Evolutionary conservation across 1,140 invertebrate species (phyloP), one percentile per base, ranked within the genome.

Genomic region (Phenacoccus solenopsis): DNA sequence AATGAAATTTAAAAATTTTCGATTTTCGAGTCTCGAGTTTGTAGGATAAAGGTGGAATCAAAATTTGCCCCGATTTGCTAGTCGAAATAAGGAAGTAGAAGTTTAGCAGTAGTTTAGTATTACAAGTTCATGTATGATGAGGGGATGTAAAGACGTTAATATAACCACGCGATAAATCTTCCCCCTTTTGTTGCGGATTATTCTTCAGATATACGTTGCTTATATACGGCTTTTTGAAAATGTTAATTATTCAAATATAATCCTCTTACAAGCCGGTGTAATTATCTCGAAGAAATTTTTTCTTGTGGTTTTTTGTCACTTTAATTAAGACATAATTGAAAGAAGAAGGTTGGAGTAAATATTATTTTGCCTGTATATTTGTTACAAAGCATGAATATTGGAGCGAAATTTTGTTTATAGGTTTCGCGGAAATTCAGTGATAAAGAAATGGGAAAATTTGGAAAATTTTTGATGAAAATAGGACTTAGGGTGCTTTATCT

Each of bases 221-320:
- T 64, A 64, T 64, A 64, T 27, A 64, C 22, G 9, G 25, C 59
- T 22, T 64, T 27, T 64, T 27, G 59, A 64, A 64, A 64, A 20
- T 64, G 25, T 64, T 64, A 24, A 64, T 64, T 64, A 64, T 64
- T 64, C 59, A 64, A 64, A 64, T 64, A 24, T 64, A 64, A 64
- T 64, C 59, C 59, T 27, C 25, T 64, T 64, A 64, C 59, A 64
- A 64, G 59, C 21, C 25, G 59, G 20, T 64, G 59, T 64, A 64
- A 64, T 64, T 64, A 64, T 64, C 21, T 22, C 25, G 20, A 24
- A 64, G 59, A 22, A 24, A 10, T 64, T 64, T 59, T 64, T 64
- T 64, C 59, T 24, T 64, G 21, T 38, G 9, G 9, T 10, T 38
- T 38, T 38, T 38, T 38, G 32, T 38, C 32, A n/a, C 9, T 9